Percentiles rank a stretch among this genome's conserved stretches.
These are phyloP conservation scores for Lemur catta DNA, from an alignment of 2,797 vertebrate species.

Conservation along the genomic window DNA sequence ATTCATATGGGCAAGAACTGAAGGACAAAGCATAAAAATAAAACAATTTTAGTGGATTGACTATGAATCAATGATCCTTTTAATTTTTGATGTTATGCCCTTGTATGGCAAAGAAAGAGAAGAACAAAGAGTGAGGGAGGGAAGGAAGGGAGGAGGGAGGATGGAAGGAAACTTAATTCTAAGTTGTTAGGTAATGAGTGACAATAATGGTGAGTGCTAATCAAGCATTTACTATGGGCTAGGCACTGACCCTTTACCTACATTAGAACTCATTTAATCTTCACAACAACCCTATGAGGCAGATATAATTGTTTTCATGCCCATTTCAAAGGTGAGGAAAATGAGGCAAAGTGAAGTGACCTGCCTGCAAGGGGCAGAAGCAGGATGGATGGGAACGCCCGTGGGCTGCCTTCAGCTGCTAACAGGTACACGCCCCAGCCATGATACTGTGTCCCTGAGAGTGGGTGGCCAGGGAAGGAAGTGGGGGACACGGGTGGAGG, in stretches of 20 bases:
- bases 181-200: not conserved
- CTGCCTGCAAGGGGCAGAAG: not conserved
- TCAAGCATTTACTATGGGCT: not conserved
- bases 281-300: not conserved
- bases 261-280: not conserved
- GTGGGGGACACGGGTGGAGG: fast-evolving
- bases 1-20: not conserved
- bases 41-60: not conserved
- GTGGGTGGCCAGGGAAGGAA: not conserved
- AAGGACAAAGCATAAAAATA: not conserved
- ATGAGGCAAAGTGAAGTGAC: not conserved
- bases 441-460: not conserved
- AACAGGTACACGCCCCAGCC: fast-evolving
- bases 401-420: too few relatives aligned
- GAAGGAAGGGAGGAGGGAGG: fast-evolving
- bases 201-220: too few relatives aligned
- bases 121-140: not conserved
- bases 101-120: not conserved
- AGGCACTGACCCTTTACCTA: not conserved
- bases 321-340: not conserved
- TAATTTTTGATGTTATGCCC: not conserved
- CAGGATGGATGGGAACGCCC: not conserved
- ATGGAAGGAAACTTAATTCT: not conserved
- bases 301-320: not conserved
- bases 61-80: not conserved